These are phyloP conservation scores for Chionomys nivalis DNA, from an alignment of 2,113 vertebrate genomes.

Conservation along the genomic window DNA sequence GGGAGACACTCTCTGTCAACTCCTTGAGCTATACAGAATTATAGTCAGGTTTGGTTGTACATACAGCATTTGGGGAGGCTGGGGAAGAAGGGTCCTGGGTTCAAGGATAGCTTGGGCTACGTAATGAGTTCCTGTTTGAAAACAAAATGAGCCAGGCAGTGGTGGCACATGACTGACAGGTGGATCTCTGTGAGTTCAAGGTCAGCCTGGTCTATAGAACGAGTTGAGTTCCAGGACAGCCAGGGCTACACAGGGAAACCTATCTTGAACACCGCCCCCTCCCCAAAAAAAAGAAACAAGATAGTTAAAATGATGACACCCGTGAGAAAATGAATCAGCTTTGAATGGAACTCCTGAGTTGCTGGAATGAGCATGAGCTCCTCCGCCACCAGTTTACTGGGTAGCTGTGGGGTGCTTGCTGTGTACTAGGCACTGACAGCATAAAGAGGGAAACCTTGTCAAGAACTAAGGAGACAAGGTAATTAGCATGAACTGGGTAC, in stretches of 20 bases:
- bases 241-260: not conserved
- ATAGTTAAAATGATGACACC: conserved; percentile 2
- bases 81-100: not conserved
- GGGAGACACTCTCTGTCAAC: not conserved
- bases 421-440: not conserved
- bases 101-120: not conserved
- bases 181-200: too few relatives aligned
- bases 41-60: not conserved
- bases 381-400: not conserved
- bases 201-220: not conserved
- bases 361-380: not conserved
- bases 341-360: not conserved
- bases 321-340: not conserved
- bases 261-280: too few relatives aligned
- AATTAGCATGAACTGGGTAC: not conserved
- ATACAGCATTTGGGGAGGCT: not conserved
- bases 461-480: not conserved
- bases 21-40: not conserved
- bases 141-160: not conserved
- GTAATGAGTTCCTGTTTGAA: not conserved
- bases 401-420: not conserved
- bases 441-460: not conserved
- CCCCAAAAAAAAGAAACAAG: not conserved
- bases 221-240: not conserved
- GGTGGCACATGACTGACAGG: not conserved